Conservation (phyloP, 2,797 vertebrate genomes). For the Numenius phaeopus region DNA sequence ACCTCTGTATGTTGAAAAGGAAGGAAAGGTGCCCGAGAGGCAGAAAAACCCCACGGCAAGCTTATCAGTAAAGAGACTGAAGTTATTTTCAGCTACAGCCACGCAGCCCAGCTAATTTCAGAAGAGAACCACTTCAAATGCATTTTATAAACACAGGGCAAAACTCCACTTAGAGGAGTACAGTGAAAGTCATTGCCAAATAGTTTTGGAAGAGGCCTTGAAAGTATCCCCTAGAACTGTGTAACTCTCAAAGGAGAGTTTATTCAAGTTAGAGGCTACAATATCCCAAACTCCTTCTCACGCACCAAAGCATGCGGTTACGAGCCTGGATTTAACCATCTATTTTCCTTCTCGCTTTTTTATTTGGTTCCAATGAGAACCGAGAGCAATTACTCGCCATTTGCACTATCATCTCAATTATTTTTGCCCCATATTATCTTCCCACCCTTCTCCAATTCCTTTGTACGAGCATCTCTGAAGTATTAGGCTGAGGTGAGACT, state of each 20-base stretch:
- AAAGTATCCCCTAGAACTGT: background rate
- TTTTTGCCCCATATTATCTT: background rate
- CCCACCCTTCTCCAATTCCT: background rate
- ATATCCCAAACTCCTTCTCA: background rate
- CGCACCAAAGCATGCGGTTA: background rate
- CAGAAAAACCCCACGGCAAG: background rate
- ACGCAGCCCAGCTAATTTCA: background rate
- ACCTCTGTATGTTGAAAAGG: background rate
- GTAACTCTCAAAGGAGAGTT: background rate
- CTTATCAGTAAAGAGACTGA: background rate
- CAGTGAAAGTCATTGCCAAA: background rate
- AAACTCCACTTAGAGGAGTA: background rate
- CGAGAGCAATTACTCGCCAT: background rate
- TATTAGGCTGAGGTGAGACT: background rate
- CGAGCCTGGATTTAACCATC: background rate
- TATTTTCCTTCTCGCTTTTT: background rate
- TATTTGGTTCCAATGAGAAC: background rate
- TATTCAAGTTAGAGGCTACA: background rate
- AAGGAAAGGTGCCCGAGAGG: background rate
- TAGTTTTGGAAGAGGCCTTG: background rate
- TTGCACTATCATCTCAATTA: background rate
- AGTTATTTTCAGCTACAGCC: conserved; percentile 4
- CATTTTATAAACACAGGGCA: background rate
- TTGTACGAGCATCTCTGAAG: background rate
- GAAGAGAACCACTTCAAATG: background rate